phyloP scores from a whole-genome alignment of 30 jellyfish, hydroid and myxozoan species.

The Pseudorhiza aurosa region DNA sequence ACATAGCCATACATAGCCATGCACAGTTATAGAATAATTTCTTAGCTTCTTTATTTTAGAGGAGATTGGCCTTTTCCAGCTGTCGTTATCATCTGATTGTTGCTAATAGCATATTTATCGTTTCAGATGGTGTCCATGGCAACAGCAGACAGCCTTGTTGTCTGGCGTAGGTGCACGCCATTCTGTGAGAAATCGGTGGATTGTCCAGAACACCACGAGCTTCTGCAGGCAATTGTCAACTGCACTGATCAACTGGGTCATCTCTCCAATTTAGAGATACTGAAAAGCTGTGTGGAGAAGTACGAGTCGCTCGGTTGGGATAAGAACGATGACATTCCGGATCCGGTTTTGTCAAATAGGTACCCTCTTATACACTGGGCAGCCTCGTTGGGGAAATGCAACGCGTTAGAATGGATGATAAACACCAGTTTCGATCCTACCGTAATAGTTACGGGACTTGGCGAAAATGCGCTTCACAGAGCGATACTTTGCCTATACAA shows the following conservation, averaged over 20 bases:
- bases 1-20: no score
- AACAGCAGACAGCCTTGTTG: constrained; percentile 78
- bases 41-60: no score
- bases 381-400: constrained; percentile 94
- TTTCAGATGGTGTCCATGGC: constrained; percentile 79
- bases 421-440: constrained; percentile 83
- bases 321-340: constrained; percentile 88
- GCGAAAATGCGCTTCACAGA: constrained; percentile 95
- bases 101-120: background rate
- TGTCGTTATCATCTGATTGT: background rate
- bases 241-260: constrained; percentile 98
- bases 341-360: constrained; percentile 85
- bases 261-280: constrained; percentile 83
- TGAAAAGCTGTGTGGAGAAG: constrained; percentile 86
- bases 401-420: constrained; percentile 97
- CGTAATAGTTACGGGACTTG: constrained; percentile 84
- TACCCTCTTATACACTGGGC: constrained; percentile 98
- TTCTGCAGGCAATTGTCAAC: constrained; percentile 91
- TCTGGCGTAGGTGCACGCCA: constrained; percentile 98
- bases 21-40: no score
- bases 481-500: constrained; percentile 80
- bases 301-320: constrained; percentile 90
- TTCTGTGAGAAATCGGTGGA: constrained; percentile 94
- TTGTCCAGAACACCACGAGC: constrained; percentile 98
- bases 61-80: background rate